Percentiles rank a stretch among this genome's conserved stretches.
These are phyloP conservation scores for Speoplatyrhinus poulsoni DNA, from an alignment of 2,113 vertebrate genomes.

Conservation along the genomic window DNA sequence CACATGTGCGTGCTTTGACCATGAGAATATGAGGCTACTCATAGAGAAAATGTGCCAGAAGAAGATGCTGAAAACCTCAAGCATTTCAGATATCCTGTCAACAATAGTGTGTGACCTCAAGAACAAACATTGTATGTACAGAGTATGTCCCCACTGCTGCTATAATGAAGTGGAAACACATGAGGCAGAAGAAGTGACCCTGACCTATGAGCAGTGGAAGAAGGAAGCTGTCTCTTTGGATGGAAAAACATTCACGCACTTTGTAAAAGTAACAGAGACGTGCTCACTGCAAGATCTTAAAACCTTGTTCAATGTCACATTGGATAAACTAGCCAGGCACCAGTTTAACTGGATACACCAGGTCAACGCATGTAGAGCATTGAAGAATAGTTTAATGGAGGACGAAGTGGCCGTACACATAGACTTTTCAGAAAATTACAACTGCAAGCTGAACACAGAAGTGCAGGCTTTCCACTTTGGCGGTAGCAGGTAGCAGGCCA, in stretches of 20 bases:
- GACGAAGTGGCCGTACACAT: neutral
- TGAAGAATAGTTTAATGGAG: slow-evolving; percentile 1
- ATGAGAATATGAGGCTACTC: slow-evolving; percentile 8
- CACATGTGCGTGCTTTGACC: slow-evolving; percentile 6
- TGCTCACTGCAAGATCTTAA: too few species aligned
- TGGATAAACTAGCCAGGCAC: too few species aligned
- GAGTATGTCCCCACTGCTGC: slow-evolving; percentile 5
- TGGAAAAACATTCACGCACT: too few species aligned
- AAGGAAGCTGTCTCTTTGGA: too few species aligned
- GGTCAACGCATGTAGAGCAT: neutral
- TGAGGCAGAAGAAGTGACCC: too few species aligned
- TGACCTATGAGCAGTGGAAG: too few species aligned
- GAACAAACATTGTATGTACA: neutral
- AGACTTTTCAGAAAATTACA: slow-evolving; percentile 2
- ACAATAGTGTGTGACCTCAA: slow-evolving; percentile 10
- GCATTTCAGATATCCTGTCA: neutral
- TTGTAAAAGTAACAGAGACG: too few species aligned
- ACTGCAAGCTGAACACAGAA: neutral
- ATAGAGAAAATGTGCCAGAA: neutral
- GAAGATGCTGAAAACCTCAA: neutral
- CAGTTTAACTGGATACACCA: too few species aligned
- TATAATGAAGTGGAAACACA: neutral
- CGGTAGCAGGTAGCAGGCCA: neutral
- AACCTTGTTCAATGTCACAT: too few species aligned
- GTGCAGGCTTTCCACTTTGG: slow-evolving; percentile 1